Evolutionary conservation across 1,140 invertebrate genomes (phyloP).

Genomic region (Drosophila tsacasi): DNA sequence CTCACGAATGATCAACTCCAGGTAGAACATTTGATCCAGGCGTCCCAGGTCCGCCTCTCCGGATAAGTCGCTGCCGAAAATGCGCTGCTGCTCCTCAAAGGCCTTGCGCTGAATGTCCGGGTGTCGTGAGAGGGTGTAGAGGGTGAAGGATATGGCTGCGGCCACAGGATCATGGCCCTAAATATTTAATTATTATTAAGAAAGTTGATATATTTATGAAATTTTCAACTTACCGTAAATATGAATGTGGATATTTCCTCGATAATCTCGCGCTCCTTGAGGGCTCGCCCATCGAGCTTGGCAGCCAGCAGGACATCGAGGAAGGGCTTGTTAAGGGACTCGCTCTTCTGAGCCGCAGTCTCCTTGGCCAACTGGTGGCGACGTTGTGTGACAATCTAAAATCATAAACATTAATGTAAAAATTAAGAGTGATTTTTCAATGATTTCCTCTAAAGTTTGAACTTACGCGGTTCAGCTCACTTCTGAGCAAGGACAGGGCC

Average conservation of each 20-base stretch:
- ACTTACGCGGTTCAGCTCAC: slow-evolving; percentile 58
- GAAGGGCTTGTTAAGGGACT: slow-evolving; percentile 52
- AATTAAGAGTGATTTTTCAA: not conserved
- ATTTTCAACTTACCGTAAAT: slow-evolving; percentile 85
- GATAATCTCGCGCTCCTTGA: slow-evolving; percentile 89
- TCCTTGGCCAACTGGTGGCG: slow-evolving; percentile 27
- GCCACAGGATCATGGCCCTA: slow-evolving; percentile 86
- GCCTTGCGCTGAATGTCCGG: slow-evolving; percentile 86
- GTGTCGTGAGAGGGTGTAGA: slow-evolving; percentile 76
- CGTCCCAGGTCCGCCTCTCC: slow-evolving; percentile 84
- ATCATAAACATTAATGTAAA: not conserved
- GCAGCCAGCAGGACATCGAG: slow-evolving; percentile 75
- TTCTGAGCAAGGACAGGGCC: slow-evolving; percentile 57
- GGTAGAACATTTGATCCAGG: slow-evolving; percentile 87
- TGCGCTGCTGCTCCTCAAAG: slow-evolving; percentile 87
- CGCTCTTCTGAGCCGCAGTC: not conserved
- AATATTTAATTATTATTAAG: slow-evolving; percentile 86
- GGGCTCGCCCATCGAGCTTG: slow-evolving; percentile 86
- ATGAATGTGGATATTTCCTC: slow-evolving; percentile 91
- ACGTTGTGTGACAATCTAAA: slow-evolving; percentile 61
- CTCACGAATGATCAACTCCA: slow-evolving; percentile 90
- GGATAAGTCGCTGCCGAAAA: slow-evolving; percentile 85
- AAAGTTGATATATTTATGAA: too few species aligned
- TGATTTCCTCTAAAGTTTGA: not conserved
- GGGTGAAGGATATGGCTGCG: slow-evolving; percentile 68